These are phyloP conservation scores for Drosophila baimaii DNA, from an alignment of 1,140 invertebrate species.

Conservation along the genomic window DNA sequence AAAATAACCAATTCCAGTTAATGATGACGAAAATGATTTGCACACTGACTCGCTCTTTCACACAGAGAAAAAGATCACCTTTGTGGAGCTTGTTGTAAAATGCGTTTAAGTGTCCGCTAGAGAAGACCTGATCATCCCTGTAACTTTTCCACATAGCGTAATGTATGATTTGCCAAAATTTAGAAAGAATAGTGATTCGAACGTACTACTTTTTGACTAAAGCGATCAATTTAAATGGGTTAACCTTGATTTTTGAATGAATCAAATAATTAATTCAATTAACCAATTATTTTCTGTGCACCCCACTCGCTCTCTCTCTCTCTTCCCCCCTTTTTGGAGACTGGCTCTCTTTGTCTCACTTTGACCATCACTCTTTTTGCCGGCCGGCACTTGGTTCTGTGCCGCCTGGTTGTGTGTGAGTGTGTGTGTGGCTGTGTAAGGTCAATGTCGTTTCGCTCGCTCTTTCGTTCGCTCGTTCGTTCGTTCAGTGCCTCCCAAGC, in stretches of 20 bases:
- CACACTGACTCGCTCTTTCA: slow-evolving; percentile 12
- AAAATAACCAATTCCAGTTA: slow-evolving; percentile 61
- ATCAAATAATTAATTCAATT: slow-evolving; percentile 24
- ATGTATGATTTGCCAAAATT: no score
- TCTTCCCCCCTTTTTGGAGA: no score
- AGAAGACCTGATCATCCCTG: no score
- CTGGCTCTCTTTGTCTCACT: slow-evolving; percentile 11
- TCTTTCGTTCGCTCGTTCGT: slow-evolving; percentile 28
- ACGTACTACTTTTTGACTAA: background rate
- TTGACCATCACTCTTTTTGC: slow-evolving; percentile 39
- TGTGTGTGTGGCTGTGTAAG: slow-evolving; percentile 63
- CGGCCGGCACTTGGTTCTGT: slow-evolving; percentile 37
- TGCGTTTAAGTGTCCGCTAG: no score
- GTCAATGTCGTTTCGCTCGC: slow-evolving; percentile 79
- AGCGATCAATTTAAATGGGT: background rate
- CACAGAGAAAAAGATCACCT: slow-evolving; percentile 10
- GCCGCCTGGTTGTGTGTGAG: slow-evolving; percentile 4
- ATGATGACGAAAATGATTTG: slow-evolving; percentile 74
- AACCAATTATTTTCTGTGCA: slow-evolving; percentile 36
- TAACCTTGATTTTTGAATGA: slow-evolving; percentile 14
- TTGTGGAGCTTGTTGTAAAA: no score
- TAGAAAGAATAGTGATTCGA: no score
- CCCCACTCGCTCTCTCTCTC: slow-evolving; percentile 17
- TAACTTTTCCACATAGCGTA: no score
- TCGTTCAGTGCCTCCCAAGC: slow-evolving; percentile 32